These are phyloP conservation scores for Sigmodon hispidus DNA, from an alignment of 2,113 vertebrate genomes.

Conservation along the genomic window DNA sequence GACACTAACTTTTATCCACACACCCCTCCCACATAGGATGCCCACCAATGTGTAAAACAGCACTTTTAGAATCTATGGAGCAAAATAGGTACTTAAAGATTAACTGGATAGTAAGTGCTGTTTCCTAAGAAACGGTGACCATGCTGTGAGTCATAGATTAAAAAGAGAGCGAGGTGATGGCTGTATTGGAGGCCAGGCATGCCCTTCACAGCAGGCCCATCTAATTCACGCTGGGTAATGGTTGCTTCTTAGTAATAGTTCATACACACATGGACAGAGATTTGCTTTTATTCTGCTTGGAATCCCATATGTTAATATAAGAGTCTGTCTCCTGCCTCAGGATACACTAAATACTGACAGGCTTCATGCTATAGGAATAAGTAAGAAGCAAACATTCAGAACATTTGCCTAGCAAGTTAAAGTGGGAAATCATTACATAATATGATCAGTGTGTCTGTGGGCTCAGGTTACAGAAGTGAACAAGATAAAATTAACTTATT, in stretches of 20 bases:
- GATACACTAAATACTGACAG: not conserved
- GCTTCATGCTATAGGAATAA: not conserved
- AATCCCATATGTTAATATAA: conserved; percentile 31
- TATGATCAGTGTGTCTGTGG: not conserved
- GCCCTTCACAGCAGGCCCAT: not conserved
- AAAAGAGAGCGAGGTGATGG: conserved; percentile 37
- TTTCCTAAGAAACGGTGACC: not conserved
- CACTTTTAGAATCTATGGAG: not conserved
- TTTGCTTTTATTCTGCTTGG: conserved; percentile 45
- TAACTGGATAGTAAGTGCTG: not conserved
- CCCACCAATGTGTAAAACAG: not conserved
- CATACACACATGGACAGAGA: not conserved
- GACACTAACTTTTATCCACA: not conserved
- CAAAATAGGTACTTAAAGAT: conserved; percentile 40
- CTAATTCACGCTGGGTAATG: conserved; percentile 31
- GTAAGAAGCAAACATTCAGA: not conserved
- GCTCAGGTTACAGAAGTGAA: not conserved
- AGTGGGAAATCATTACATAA: not conserved
- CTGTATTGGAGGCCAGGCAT: not conserved
- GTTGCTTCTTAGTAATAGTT: conserved; percentile 29
- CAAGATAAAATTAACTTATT: conserved; percentile 27
- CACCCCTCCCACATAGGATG: not conserved
- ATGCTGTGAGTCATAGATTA: not conserved
- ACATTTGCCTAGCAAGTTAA: not conserved
- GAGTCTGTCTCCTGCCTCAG: not conserved